Evolutionary conservation across 2,797 vertebrate genomes (phyloP), one percentile per base, ranked within the genome.

Genomic region (Pangasius krempfi): DNA sequence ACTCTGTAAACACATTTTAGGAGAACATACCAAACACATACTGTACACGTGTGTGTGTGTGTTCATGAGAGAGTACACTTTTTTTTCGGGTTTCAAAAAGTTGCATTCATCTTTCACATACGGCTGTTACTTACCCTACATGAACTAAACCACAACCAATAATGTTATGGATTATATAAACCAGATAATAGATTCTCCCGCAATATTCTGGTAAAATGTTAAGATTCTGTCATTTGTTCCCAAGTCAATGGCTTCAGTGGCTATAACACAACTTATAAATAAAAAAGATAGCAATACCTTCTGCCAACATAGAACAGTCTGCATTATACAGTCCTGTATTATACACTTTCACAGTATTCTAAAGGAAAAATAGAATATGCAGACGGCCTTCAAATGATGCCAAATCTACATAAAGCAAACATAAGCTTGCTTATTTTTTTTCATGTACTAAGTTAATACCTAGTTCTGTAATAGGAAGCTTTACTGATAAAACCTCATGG

Each of bases 1-100:
- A 93, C 86, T 92, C 88, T 90, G 92, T 95, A 96, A 96, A 89
- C 88, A 91, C 37, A 66, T 84, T 87, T 79, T 22, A 76, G 79
- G 54, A 73, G n/a, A 72, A 83, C 37, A 73, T 62, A 50, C 27
- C 13, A 72, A 88, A 75, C 50, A 33, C 64, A 72, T 47, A 83
- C 25, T 62, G 22, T 47, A 4, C 25, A 44, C 16, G 14, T 79
- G 52, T 33, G 18, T 73, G 14, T 76, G 18, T 44, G 52, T 2
- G 4, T 20, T 6, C 16, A 40, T 78, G 72, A 82, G 14, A 60
- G 5, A 7, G 37, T 60, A 60, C 7, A 3, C 18, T 30, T 54
- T 33, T 54, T 75, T 3, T 33, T 18, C 5, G 2, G 54, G 76
- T 25, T 18, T n/a, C 13, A 50, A 18, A 50, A n/a, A 50, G 47